Base-by-base conservation (phyloP, 2,888 invertebrate genomes). In the Candidula unifasciata region DNA sequence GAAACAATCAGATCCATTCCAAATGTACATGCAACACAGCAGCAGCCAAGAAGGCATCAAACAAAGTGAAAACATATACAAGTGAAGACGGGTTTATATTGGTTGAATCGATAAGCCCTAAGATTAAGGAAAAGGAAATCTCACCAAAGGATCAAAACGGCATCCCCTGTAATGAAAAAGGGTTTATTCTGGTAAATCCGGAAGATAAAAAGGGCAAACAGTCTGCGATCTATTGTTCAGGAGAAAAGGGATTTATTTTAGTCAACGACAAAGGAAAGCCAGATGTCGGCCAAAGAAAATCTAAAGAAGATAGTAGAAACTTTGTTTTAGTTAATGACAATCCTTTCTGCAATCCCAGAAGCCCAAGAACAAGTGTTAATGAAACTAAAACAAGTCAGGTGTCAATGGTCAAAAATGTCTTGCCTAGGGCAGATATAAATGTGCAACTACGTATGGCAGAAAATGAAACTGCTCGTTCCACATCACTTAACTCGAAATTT, bases 281-380 rank as follows among this genome's bases (percentile, higher is more conserved):
- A 54, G 54, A 27, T 27, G 30, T 3, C 13, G 13, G 3, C 16
- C 5, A 24, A 54, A 33, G 74, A 74, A 5, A 13, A 13, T 30
- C 54, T 27, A 71, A 71, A 33, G 21, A 71, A 44, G 71, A 37
- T 18, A 30, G 5, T 13, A 33, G 44, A 30, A 74, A 54, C 44
- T 27, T 30, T 74, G 54, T 54, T n/a, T 18, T 74, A 74, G 33
- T 74, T 27, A 74, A 52, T 52, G 74, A 52, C 24, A 74, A 52
- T 27, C 27, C 52, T 27, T 30, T 27, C 10, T 18, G 3, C 30
- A 74, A 5, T n/a, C 16, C 27, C 52, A 52, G 16, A 74, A 24
- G 24, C 21, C 5, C 71, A 24, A 37, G 10, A 24, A 37, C 24
- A 24, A n/a, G n/a, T 16, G 5, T 6, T 5, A 5, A 33, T 37